Evolutionary conservation across 2,888 invertebrate genomes (phyloP), one percentile per base, ranked within the genome.

Genomic region (Diabrotica balteata): DNA sequence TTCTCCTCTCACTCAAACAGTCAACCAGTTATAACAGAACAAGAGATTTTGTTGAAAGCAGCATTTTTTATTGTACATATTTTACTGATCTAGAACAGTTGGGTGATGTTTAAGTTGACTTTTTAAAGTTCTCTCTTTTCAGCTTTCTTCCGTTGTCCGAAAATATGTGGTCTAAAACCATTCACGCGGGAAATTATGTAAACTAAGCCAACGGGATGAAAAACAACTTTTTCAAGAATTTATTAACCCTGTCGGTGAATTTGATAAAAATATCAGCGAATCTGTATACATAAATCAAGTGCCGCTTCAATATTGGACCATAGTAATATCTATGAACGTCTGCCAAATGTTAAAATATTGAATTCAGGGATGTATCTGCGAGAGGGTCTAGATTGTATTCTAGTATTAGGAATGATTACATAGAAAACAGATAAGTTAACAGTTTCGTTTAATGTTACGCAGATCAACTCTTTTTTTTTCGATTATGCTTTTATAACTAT

Each of bases 231-330:
- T 17, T 10, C 45, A n/a, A 45, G 7, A 54, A 57, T 64, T 64
- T 63, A 63, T 63, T 49, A 49, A 63, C 63, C 42, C 63, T 63
- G 58, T 63, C 46, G 53, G 52, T 42, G 46, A 58, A 64, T 64
- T 64, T 64, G 52, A 58, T 64, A 59, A 59, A 59, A 64, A 68
- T 68, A 61, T 60, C 32, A 52, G 58, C 43, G 57, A 50, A 60
- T 63, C 59, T 60, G 64, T 64, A 67, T 55, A 67, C 73, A 76
- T 76, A 77, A 77, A 77, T 78, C 77, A 76, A 72, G 72, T 72
- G 66, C 70, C 69, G 71, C 74, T 76, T 75, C 75, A 78, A 78
- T 77, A 78, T 78, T 78, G 76, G 76, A 77, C 75, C 76, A 73
- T 70, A 72, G 67, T 63, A 77, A 78, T 79, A 79, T 78, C 32